These are phyloP conservation scores for Pangasianodon hypophthalmus DNA, from an alignment of 2,113 vertebrate genomes.

Conservation along the genomic window DNA sequence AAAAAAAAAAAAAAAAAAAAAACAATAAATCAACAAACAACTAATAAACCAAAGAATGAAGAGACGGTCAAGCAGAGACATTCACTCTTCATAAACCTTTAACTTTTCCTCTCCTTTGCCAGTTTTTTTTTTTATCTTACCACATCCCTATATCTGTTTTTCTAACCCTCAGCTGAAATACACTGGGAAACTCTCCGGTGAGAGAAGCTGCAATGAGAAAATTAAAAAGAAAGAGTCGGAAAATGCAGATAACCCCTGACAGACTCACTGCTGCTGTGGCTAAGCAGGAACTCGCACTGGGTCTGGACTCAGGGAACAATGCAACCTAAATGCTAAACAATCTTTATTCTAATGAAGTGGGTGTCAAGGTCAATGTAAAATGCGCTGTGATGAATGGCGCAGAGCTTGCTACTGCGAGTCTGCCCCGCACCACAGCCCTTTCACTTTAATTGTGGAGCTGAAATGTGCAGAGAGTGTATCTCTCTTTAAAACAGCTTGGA, in stretches of 20 bases:
- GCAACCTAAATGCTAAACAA: constrained; percentile 97
- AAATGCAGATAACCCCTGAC: constrained; percentile 89
- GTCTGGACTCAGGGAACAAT: constrained; percentile 88
- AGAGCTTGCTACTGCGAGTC: constrained; percentile 82
- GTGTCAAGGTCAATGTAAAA: constrained; percentile 97
- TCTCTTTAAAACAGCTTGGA: constrained; percentile 22
- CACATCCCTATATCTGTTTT: not conserved
- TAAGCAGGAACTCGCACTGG: constrained; percentile 89
- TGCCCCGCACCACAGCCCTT: constrained; percentile 82
- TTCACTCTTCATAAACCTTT: not conserved
- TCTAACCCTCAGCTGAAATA: not conserved
- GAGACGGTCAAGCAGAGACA: not conserved
- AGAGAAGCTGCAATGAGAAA: constrained; percentile 82
- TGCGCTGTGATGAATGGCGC: constrained; percentile 89
- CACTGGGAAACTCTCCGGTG: constrained; percentile 57
- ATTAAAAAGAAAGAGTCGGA: constrained; percentile 89
- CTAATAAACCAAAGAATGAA: not conserved
- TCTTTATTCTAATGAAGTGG: constrained; percentile 99
- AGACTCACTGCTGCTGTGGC: constrained; percentile 83
- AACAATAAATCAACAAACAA: constrained; percentile 11
- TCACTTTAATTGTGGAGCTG: constrained; percentile 85
- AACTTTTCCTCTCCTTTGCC: not conserved
- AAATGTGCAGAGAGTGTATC: constrained; percentile 69
- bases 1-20: not conserved
- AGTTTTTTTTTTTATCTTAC: not conserved